Evolutionary conservation across 1,140 invertebrate species (phyloP).

Genomic region (Zaprionus camerounensis): DNA sequence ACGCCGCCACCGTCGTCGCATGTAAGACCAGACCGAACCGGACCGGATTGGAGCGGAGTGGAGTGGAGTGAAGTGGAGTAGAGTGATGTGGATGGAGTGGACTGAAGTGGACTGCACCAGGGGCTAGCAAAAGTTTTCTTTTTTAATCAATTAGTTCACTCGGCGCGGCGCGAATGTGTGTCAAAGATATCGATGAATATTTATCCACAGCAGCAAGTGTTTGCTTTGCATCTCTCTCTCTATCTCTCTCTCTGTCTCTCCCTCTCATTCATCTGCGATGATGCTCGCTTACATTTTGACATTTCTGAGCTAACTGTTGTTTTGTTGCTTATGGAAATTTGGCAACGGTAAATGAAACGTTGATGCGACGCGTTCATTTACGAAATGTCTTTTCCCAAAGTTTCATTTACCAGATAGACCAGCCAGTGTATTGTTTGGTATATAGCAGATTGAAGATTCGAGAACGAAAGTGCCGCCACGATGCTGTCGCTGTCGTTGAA

Average conservation of each 20-base stretch:
- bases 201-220: conserved; percentile 64
- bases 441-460: conserved; percentile 40
- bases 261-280: background rate
- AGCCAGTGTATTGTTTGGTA: background rate
- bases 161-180: conserved; percentile 61
- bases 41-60: background rate
- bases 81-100: background rate
- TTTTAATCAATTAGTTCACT: conserved; percentile 76
- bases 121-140: conserved; percentile 47
- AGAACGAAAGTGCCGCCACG: conserved; percentile 76
- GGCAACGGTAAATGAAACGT: conserved; percentile 73
- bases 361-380: conserved; percentile 34
- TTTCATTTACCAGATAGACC: background rate
- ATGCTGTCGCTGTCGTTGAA: conserved; percentile 40
- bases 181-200: conserved; percentile 64
- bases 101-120: conserved; percentile 7
- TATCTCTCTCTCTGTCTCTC: conserved; percentile 3
- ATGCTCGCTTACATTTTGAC: conserved; percentile 40
- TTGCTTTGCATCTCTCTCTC: conserved; percentile 14
- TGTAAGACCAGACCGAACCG: background rate
- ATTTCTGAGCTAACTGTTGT: conserved; percentile 66
- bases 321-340: conserved; percentile 74
- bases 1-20: conserved; percentile 3
- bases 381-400: conserved; percentile 23
- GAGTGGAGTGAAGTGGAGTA: background rate